These are phyloP conservation scores for Perccottus glenii DNA, from an alignment of 2,113 vertebrate species.

Conservation along the genomic window DNA sequence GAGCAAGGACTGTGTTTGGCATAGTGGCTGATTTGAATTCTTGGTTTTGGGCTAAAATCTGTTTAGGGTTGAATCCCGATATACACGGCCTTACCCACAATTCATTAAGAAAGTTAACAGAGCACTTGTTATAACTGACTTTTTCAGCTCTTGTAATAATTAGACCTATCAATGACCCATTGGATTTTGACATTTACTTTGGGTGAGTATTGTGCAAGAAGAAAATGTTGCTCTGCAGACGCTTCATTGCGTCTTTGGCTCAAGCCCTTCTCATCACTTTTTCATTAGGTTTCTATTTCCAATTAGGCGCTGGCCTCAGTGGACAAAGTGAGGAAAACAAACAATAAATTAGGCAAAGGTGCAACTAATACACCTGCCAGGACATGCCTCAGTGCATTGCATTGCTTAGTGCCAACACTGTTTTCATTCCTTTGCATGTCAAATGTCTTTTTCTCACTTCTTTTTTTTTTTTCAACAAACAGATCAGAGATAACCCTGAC, in stretches of 20 bases:
- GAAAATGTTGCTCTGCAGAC: slow-evolving; percentile 21
- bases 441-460: not conserved
- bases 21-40: not conserved
- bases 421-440: slow-evolving; percentile 50
- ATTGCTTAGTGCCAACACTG: slow-evolving; percentile 41
- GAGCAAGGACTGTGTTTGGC: too few species aligned
- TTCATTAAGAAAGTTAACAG: too few species aligned
- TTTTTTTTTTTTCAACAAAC: slow-evolving; percentile 15
- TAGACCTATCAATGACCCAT: slow-evolving; percentile 29
- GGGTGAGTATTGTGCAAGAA: slow-evolving; percentile 10
- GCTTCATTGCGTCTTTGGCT: slow-evolving; percentile 42
- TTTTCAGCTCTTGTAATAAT: slow-evolving; percentile 23
- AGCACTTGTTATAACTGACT: slow-evolving; percentile 2
- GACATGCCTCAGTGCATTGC: slow-evolving; percentile 52
- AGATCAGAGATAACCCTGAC: slow-evolving; percentile 35
- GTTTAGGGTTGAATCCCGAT: too few species aligned
- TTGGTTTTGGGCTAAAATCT: too few species aligned
- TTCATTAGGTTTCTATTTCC: slow-evolving; percentile 78
- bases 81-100: too few species aligned
- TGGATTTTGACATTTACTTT: slow-evolving; percentile 10
- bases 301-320: slow-evolving; percentile 64
- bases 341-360: slow-evolving; percentile 74
- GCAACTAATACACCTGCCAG: slow-evolving; percentile 58
- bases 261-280: slow-evolving; percentile 68
- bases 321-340: slow-evolving; percentile 70